A percentile compares a stretch with the other conserved stretches of the same genome.
These are phyloP conservation scores for Schrankia costaestrigalis DNA, from an alignment of 2,888 invertebrate genomes.

Conservation along the genomic window DNA sequence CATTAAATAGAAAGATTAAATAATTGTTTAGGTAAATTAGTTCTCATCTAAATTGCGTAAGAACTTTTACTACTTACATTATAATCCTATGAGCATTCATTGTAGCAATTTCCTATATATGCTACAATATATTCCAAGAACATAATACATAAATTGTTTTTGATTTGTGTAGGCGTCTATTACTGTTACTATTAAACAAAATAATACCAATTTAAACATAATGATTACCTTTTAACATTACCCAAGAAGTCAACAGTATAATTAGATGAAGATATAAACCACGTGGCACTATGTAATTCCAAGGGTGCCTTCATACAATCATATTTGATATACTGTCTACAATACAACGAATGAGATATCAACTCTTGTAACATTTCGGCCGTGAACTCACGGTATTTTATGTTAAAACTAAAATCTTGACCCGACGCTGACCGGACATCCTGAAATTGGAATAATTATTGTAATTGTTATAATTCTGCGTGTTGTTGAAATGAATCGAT, in stretches of 20 bases:
- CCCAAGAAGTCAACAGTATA: constrained; percentile 92
- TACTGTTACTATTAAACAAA: too few species aligned
- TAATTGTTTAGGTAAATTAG: too few species aligned
- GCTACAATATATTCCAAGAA: too few species aligned
- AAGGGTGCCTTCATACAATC: constrained; percentile 94
- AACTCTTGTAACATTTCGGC: constrained; percentile 95
- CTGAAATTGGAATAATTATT: constrained; percentile 41
- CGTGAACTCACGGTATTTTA: constrained; percentile 93
- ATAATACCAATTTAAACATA: not conserved
- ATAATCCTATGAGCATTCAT: too few species aligned
- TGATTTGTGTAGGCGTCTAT: too few species aligned
- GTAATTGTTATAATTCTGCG: not conserved
- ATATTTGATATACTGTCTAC: constrained; percentile 93
- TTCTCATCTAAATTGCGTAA: too few species aligned
- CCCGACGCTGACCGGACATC: constrained; percentile 90
- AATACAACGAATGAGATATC: constrained; percentile 93
- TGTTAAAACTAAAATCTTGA: constrained; percentile 90
- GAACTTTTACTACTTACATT: too few species aligned
- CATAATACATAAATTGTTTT: too few species aligned
- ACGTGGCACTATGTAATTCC: constrained; percentile 92
- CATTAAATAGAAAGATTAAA: too few species aligned
- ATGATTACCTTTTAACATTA: constrained; percentile 86
- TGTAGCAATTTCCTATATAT: too few species aligned
- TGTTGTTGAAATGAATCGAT: too few species aligned
- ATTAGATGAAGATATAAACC: constrained; percentile 92